phyloP scores from a whole-genome alignment of 2,888 invertebrate species.

The Ophonus ardosiacus region DNA sequence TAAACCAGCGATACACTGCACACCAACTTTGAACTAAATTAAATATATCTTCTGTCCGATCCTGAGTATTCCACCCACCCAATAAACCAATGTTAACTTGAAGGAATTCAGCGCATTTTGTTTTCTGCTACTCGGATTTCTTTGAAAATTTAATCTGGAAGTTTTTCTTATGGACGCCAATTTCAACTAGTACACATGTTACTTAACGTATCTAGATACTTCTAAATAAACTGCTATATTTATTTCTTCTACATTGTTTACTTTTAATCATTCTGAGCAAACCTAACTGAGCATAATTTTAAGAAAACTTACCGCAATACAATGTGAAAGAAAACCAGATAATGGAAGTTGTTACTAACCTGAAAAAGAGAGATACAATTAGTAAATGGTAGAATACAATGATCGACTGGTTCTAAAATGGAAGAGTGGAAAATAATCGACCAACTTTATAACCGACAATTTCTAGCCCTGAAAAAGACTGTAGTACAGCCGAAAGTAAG shows the following conservation, averaged over 20 bases:
- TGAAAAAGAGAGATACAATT: neutral
- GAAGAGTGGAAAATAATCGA: no score
- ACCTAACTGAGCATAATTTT: neutral
- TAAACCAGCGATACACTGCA: constrained; percentile 48
- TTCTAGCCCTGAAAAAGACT: no score
- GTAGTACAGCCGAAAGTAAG: no score
- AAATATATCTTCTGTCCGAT: constrained; percentile 42
- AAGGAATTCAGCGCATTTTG: constrained; percentile 37
- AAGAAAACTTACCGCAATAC: neutral
- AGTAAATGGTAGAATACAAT: no score
- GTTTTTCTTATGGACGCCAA: constrained; percentile 1
- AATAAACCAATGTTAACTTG: constrained; percentile 47
- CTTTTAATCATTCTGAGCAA: neutral
- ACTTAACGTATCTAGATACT: neutral
- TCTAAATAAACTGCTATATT: constrained; percentile 1
- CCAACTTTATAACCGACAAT: no score
- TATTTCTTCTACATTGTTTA: neutral
- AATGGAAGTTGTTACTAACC: neutral
- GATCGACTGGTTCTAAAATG: no score
- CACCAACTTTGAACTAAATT: constrained; percentile 35
- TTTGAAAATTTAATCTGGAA: constrained; percentile 53
- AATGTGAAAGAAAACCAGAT: neutral
- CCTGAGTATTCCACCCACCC: constrained; percentile 14
- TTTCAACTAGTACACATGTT: constrained; percentile 13
- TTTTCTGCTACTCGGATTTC: constrained; percentile 46